Evolutionary conservation across 92 coral and sea anemone species (phyloP).

Genomic region (Zoanthus gigantus): DNA sequence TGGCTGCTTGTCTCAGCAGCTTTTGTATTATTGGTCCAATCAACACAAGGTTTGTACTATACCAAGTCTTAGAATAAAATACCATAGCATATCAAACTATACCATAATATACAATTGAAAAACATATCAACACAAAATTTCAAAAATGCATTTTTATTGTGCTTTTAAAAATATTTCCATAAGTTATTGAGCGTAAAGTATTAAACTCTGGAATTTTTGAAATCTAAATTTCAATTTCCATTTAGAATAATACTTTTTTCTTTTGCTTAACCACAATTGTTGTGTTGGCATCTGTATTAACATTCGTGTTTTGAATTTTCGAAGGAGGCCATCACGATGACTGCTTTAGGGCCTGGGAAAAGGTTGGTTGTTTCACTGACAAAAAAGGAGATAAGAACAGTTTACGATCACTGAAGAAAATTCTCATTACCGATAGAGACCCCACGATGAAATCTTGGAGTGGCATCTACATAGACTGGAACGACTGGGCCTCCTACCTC

Average conservation of each 20-base stretch:
- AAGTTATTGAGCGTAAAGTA: too few relatives aligned
- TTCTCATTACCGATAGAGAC: slow-evolving; percentile 29
- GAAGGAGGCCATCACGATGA: slow-evolving; percentile 26
- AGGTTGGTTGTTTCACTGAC: slow-evolving; percentile 33
- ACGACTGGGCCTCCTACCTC: slow-evolving; percentile 8
- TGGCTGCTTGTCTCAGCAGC: slow-evolving; percentile 18
- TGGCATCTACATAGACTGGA: background rate
- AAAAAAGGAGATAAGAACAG: slow-evolving; percentile 16
- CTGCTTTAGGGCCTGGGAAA: slow-evolving; percentile 32
- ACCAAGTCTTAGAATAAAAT: background rate
- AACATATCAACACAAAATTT: too few relatives aligned
- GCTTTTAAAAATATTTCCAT: too few relatives aligned
- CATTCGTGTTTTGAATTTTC: too few relatives aligned
- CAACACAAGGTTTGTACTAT: slow-evolving; percentile 20
- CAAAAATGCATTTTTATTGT: too few relatives aligned
- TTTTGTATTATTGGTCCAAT: background rate
- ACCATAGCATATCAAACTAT: background rate
- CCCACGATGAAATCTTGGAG: slow-evolving; percentile 24
- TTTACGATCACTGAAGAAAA: background rate
- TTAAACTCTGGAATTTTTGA: background rate
- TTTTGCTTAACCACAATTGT: too few relatives aligned
- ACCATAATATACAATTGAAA: too few relatives aligned
- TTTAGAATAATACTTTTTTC: too few relatives aligned
- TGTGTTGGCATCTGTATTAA: background rate
- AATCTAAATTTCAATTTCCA: too few relatives aligned